phyloP scores from a whole-genome alignment of 2,888 invertebrate genomes.

The Acrocera orbiculus region DNA sequence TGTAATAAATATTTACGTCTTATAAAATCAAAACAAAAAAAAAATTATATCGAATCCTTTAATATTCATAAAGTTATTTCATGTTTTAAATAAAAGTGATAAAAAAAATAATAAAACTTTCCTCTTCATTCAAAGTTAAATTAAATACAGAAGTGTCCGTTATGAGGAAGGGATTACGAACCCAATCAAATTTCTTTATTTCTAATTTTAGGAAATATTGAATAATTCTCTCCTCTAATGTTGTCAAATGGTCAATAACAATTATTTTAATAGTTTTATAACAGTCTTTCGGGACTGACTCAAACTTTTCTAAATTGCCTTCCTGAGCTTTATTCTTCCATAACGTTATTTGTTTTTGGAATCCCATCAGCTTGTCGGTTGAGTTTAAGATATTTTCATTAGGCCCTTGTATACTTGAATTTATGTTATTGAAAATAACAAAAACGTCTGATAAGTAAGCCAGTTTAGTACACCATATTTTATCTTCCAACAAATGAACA shows the following conservation, averaged over 20 bases:
- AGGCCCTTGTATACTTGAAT: constrained; percentile 8
- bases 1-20: too few relatives aligned
- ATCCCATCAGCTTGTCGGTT: constrained; percentile 5
- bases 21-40: too few relatives aligned
- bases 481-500: neutral
- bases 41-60: too few relatives aligned
- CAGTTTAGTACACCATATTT: neutral
- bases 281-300: constrained; percentile 6
- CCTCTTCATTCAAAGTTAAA: too few relatives aligned
- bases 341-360: constrained; percentile 6
- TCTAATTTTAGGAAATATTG: constrained; percentile 9
- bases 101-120: too few relatives aligned
- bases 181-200: constrained; percentile 12
- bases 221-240: constrained; percentile 10
- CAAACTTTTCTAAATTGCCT: constrained; percentile 5
- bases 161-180: constrained; percentile 11
- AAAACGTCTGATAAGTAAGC: neutral
- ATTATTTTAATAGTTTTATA: constrained; percentile 9
- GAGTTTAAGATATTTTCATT: constrained; percentile 9
- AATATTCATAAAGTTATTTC: too few relatives aligned
- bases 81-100: too few relatives aligned
- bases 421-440: constrained; percentile 7
- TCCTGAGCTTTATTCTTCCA: constrained; percentile 6
- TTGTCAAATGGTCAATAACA: constrained; percentile 12
- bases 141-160: too few relatives aligned